Evolutionary conservation across 2,113 vertebrate genomes (phyloP), one percentile per base, ranked within the genome.

Genomic region (Psittacara wagleri): DNA sequence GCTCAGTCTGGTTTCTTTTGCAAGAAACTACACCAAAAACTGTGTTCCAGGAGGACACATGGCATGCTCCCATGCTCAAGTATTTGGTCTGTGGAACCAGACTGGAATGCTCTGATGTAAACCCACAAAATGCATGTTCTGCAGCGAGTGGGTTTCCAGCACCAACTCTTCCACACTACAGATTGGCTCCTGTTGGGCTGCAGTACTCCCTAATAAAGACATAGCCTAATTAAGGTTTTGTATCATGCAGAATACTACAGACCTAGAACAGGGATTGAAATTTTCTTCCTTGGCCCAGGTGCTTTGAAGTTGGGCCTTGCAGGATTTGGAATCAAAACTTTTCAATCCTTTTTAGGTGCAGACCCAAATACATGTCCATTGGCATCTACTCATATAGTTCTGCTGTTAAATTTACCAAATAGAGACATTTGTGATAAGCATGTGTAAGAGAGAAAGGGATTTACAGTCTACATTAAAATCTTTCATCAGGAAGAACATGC

Each of bases 401-500:
- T 83, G 57, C 33, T 61, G 25, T 48, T 67, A 43, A 24, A 8
- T 88, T 94, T 81, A 78, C 43, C 27, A 81, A 67, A 88, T 24
- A 31, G 51, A 81, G 39, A 64, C 27, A 9, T 90, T 89, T 82
- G 33, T 81, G 44, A 69, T 62, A 83, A 92, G 52, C 80, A 67
- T 23, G 17, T 81, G 69, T 68, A 75, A 90, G 51, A 85, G 37
- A 91, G 63, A 83, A 86, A 73, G 63, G 57, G 61, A 41, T 93
- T 93, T 90, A 33, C 8, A 48, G 76, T 48, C 79, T 72, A 17
- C 86, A 92, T 94, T 78, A 93, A 88, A 96, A 88, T 93, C 73
- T 93, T 94, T 96, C 92, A 95, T 91, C 86, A 79, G 86, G 86
- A 94, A 86, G 81, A 92, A 72, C 80, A 51, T 25, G 48, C 88